These are phyloP conservation scores for Cyclopterus lumpus DNA, from an alignment of 2,797 vertebrate species.

Conservation along the genomic window DNA sequence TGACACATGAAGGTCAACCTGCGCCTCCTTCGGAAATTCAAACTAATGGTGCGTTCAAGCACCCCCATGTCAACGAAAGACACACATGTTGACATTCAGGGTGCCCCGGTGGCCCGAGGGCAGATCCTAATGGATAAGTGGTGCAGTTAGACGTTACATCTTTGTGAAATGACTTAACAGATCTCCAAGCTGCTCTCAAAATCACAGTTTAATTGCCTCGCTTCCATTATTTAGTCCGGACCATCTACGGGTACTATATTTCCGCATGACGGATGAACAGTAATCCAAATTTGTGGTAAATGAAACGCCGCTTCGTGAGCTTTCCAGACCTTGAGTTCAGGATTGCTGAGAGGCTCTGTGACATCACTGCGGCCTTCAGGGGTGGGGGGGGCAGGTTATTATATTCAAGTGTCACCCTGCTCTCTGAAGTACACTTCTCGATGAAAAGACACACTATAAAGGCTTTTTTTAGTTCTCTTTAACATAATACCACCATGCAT, in stretches of 20 bases:
- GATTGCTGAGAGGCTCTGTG: not conserved
- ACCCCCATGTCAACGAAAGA: not conserved
- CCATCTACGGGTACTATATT: not conserved
- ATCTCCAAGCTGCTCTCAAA: not conserved
- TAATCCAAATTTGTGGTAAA: not conserved
- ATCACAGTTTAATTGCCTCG: not conserved
- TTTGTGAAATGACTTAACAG: not conserved
- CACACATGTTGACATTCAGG: slow-evolving; percentile 2
- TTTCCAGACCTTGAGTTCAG: not conserved
- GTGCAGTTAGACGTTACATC: not conserved
- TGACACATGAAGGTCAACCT: slow-evolving; percentile 14
- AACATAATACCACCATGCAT: slow-evolving; percentile 15
- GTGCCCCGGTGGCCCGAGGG: not conserved
- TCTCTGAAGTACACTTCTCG: slow-evolving; percentile 28
- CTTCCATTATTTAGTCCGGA: not conserved
- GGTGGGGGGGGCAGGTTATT: slow-evolving; percentile 31
- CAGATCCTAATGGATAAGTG: not conserved
- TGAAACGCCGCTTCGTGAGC: not conserved
- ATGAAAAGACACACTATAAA: slow-evolving; percentile 22
- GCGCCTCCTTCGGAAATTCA: not conserved
- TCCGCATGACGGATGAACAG: not conserved
- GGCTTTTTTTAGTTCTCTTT: not conserved
- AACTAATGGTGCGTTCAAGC: slow-evolving; percentile 12
- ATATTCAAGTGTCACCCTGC: slow-evolving; percentile 31
- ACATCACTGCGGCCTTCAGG: slow-evolving; percentile 11